Conservation (phyloP, 2,113 vertebrate species). For the Helogale parvula region DNA sequence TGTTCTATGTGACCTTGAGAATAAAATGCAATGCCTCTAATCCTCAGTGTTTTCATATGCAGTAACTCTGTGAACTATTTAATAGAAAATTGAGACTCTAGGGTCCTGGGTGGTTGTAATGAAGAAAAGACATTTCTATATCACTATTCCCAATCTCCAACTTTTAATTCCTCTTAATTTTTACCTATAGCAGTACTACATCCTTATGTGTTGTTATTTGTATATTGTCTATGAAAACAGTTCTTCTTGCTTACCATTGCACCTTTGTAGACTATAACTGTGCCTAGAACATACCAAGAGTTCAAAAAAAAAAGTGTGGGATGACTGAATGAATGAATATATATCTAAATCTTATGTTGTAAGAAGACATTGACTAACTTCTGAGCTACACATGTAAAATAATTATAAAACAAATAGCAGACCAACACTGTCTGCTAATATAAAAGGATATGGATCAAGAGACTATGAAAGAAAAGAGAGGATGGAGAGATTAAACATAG, state of each 20-base stretch:
- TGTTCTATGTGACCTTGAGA: background rate
- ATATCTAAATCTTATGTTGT: background rate
- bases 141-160: background rate
- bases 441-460: background rate
- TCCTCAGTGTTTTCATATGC: background rate
- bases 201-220: background rate
- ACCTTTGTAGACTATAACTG: background rate
- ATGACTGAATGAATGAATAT: background rate
- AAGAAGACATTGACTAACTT: background rate
- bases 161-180: background rate
- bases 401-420: background rate
- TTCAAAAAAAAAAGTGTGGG: background rate
- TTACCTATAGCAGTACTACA: background rate
- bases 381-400: background rate
- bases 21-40: background rate
- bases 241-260: background rate
- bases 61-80: background rate
- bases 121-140: background rate
- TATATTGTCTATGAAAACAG: background rate
- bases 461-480: background rate
- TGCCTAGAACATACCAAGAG: background rate
- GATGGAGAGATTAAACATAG: background rate
- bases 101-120: background rate
- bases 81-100: background rate
- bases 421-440: too few relatives aligned